phyloP scores from a whole-genome alignment of 2,888 invertebrate genomes.

The Macaria liturata region DNA sequence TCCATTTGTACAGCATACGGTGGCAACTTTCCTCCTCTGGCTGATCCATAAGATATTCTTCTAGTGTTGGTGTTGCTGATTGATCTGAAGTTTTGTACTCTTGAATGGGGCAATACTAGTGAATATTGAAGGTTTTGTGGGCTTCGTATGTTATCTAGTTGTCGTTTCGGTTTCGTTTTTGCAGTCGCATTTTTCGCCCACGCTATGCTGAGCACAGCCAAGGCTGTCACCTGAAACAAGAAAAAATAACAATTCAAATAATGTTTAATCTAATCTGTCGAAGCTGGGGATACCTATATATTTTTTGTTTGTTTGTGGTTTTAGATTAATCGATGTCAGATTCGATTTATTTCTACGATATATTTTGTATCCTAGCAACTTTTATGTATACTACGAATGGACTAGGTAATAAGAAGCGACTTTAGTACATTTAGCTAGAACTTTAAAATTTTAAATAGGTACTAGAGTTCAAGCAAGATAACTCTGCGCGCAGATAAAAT shows the following conservation, averaged over 20 bases:
- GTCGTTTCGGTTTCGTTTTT: slow-evolving; percentile 81
- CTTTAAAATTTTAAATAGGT: no score
- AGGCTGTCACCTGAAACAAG: slow-evolving; percentile 82
- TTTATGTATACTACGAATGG: no score
- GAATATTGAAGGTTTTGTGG: slow-evolving; percentile 84
- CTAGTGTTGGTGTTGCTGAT: slow-evolving; percentile 69
- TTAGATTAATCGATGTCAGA: no score
- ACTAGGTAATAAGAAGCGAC: no score
- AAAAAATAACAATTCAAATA: slow-evolving; percentile 20
- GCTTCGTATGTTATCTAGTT: slow-evolving; percentile 78
- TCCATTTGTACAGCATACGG: slow-evolving; percentile 92
- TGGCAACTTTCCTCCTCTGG: slow-evolving; percentile 80
- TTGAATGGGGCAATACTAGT: slow-evolving; percentile 82
- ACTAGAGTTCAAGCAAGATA: no score
- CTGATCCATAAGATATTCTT: slow-evolving; percentile 77
- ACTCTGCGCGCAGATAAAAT: no score
- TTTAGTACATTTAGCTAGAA: no score
- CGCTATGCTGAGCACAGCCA: slow-evolving; percentile 79
- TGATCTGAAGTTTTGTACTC: slow-evolving; percentile 79
- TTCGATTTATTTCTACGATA: no score
- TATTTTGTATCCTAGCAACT: no score
- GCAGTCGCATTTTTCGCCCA: slow-evolving; percentile 74
- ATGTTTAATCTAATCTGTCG: no score
- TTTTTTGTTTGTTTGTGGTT: no score
- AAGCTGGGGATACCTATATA: no score